phyloP scores from a whole-genome alignment of 2,797 vertebrate species.

The Furcifer pardalis region DNA sequence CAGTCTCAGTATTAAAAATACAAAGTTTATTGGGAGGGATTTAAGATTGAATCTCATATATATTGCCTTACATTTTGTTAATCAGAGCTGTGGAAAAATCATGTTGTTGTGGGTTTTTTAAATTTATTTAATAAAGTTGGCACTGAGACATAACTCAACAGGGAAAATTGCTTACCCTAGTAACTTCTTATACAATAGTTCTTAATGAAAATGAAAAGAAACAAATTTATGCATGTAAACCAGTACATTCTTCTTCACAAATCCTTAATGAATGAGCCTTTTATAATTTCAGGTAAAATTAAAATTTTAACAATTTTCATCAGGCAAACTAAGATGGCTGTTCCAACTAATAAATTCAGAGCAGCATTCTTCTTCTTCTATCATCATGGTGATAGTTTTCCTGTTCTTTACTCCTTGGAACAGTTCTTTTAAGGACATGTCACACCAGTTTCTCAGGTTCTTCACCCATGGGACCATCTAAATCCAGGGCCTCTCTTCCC shows the following conservation, averaged over 20 bases:
- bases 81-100: background rate
- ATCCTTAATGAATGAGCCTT: background rate
- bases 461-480: too few species aligned
- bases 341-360: background rate
- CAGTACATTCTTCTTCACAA: constrained; percentile 19
- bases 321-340: background rate
- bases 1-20: background rate
- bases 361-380: too few species aligned
- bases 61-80: constrained; percentile 21
- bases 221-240: background rate
- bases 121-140: background rate
- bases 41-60: constrained; percentile 16
- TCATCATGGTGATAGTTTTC: too few species aligned
- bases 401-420: too few species aligned
- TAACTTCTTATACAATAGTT: constrained; percentile 20
- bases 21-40: constrained; percentile 10
- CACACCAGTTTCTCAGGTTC: too few species aligned
- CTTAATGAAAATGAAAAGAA: constrained; percentile 25
- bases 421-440: too few species aligned
- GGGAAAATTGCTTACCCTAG: background rate
- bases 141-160: constrained; percentile 10
- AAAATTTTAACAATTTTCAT: too few species aligned
- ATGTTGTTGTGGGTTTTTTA: too few species aligned
- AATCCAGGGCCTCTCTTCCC: too few species aligned
- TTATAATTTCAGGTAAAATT: too few species aligned